Base-by-base conservation (phyloP, 2,113 vertebrate genomes). In the Solenodon paradoxus region DNA sequence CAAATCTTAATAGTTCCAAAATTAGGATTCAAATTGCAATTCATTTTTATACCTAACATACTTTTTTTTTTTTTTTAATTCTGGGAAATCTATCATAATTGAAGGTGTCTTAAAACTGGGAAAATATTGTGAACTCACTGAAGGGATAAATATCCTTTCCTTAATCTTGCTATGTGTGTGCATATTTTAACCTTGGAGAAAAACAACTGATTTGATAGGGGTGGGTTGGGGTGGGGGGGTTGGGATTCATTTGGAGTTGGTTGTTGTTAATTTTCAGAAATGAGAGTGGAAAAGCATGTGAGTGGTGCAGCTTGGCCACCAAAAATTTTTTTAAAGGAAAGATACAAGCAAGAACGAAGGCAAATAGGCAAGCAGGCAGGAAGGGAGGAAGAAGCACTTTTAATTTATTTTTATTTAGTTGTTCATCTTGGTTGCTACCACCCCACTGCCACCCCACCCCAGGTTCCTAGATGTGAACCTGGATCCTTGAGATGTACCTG, bases 1-100 rank as follows among this genome's bases (percentile, higher is more conserved):
- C 42, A 12, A 66, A 40, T 49, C 51, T 89, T 59, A 94, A 77
- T 77, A 45, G 72, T 91, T 84, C 40, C 68, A 95, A 94, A 94
- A 85, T 94, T 42, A 88, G 32, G 32, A 64, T 84, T 6, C 7
- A 71, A 78, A 9, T 63, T 84, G 55, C 59, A 61, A 71, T 74
- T 49, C 17, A 4, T 93, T 75, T 92, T 66, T 92, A 28, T 38
- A 78, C 61, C 90, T 45, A 47, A 38, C 35, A 24, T 32, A 28
- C 4, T n/a, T 12, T 30, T 85, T 88, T 30, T 85, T 88, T 35
- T 84, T 69, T 51, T 91, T 59, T 61, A 30, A 88, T 80, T 90
- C 91, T 71, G 78, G 49, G 16, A 32, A 87, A 53, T 64, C 30
- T 55, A 38, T 88, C 74, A 20, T 87, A 79, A 92, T 63, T 87